These are phyloP conservation scores for Tribolium madens DNA, from an alignment of 1,140 invertebrate genomes.

Conservation along the genomic window DNA sequence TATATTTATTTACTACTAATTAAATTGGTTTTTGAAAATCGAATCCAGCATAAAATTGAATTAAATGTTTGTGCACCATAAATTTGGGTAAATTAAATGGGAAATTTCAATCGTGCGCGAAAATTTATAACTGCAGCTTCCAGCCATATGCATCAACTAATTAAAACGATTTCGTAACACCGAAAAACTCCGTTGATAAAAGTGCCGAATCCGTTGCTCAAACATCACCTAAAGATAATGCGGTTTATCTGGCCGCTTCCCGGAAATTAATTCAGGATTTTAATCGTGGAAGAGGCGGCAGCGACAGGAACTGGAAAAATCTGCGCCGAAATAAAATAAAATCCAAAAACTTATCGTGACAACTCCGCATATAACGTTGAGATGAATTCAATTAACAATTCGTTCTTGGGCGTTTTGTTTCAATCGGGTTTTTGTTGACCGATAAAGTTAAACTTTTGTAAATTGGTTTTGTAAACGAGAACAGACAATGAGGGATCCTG, in stretches of 20 bases:
- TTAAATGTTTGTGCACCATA: conserved; percentile 24
- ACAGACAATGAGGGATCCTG: conserved; percentile 28
- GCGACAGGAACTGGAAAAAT: conserved; percentile 12
- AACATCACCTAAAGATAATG: conserved; percentile 30
- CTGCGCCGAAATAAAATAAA: conserved; percentile 25
- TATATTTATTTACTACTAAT: conserved; percentile 39
- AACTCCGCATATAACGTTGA: conserved; percentile 14
- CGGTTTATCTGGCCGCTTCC: conserved; percentile 28
- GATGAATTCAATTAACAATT: conserved; percentile 38
- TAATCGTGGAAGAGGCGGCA: conserved; percentile 19
- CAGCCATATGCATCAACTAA: not conserved
- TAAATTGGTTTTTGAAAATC: conserved; percentile 17
- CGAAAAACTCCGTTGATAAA: not conserved
- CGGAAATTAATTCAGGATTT: conserved; percentile 39
- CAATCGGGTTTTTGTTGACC: conserved; percentile 40
- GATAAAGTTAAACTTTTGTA: conserved; percentile 44
- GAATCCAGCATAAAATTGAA: conserved; percentile 22
- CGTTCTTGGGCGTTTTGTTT: conserved; percentile 32
- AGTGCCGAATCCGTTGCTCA: conserved; percentile 12
- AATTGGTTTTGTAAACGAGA: conserved; percentile 45
- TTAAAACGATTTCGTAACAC: not conserved
- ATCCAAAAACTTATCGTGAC: conserved; percentile 5
- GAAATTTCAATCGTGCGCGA: conserved; percentile 17
- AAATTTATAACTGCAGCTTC: conserved; percentile 6
- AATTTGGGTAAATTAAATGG: conserved; percentile 27